Evolutionary conservation across 2,797 vertebrate species (phyloP).

Genomic region (Antrozous pallidus): DNA sequence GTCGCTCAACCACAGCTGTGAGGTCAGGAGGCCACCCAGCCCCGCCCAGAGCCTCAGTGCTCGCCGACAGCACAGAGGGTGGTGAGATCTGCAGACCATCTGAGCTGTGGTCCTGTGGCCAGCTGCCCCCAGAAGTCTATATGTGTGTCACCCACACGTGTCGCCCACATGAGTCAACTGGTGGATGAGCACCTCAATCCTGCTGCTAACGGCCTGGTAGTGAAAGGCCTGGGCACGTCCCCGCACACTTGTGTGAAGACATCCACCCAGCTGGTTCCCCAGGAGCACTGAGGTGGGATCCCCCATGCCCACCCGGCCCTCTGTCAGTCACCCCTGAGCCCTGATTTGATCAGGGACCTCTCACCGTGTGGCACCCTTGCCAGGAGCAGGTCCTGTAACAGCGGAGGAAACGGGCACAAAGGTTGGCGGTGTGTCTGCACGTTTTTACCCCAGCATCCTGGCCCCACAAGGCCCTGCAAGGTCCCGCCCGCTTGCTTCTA

Average conservation of each 20-base stretch:
- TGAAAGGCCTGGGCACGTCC: not conserved
- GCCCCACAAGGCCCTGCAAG: too few relatives aligned
- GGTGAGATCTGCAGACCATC: not conserved
- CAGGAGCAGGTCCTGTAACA: not conserved
- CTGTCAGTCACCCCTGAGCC: not conserved
- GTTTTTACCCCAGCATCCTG: not conserved
- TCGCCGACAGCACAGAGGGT: not conserved
- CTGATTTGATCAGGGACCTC: not conserved
- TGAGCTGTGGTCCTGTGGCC: not conserved
- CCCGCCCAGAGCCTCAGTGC: not conserved
- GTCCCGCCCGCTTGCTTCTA: too few relatives aligned
- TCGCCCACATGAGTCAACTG: not conserved
- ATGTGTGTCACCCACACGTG: not conserved
- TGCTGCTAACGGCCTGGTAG: not conserved
- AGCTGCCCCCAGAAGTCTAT: not conserved
- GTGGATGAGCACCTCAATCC: not conserved
- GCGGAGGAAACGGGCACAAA: not conserved
- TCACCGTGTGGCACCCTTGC: not conserved
- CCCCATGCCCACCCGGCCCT: not conserved
- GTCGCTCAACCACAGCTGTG: accelerated
- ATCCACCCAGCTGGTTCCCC: not conserved
- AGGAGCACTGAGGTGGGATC: not conserved
- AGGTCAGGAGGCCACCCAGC: not conserved
- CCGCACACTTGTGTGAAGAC: not conserved
- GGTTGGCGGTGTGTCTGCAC: not conserved